A percentile compares a stretch with the other conserved stretches of the same genome.
Evolutionary conservation across 2,113 vertebrate species (phyloP).

Genomic region (Oriolus oriolus): DNA sequence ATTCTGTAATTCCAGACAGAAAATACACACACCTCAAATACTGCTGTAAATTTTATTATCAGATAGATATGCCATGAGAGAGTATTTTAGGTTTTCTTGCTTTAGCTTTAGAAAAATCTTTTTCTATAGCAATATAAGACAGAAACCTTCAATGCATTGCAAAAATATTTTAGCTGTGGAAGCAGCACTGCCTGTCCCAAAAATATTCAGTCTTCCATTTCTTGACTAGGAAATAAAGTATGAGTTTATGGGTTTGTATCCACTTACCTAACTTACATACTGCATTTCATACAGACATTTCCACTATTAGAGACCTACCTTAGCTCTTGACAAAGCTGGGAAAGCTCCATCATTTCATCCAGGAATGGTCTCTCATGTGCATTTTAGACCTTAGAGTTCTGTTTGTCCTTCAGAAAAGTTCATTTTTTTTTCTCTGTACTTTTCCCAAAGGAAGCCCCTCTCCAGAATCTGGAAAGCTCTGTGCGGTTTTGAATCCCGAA

Average conservation of each 20-base stretch:
- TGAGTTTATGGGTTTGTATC: neutral
- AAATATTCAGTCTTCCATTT: neutral
- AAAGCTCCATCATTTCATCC: neutral
- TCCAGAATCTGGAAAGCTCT: conserved; percentile 77
- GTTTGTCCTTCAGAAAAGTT: neutral
- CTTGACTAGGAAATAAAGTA: neutral
- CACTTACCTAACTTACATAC: neutral
- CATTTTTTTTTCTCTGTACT: neutral
- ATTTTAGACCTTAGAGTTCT: neutral
- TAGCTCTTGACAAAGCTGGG: neutral
- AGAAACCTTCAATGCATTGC: neutral
- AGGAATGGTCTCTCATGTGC: neutral
- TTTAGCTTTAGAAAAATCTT: neutral
- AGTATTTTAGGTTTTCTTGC: neutral
- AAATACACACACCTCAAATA: neutral
- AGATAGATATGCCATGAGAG: neutral
- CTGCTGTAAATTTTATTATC: neutral
- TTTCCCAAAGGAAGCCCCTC: conserved; percentile 84
- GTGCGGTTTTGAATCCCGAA: conserved; percentile 81
- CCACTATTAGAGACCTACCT: neutral
- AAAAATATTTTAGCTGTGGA: neutral
- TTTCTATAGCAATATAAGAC: neutral
- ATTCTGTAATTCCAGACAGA: neutral
- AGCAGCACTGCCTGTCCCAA: neutral
- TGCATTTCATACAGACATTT: neutral